A percentile compares a stretch with the other conserved stretches of the same genome.
phyloP scores from a whole-genome alignment of 2,888 invertebrate species.

The Calliphora vomitoria region DNA sequence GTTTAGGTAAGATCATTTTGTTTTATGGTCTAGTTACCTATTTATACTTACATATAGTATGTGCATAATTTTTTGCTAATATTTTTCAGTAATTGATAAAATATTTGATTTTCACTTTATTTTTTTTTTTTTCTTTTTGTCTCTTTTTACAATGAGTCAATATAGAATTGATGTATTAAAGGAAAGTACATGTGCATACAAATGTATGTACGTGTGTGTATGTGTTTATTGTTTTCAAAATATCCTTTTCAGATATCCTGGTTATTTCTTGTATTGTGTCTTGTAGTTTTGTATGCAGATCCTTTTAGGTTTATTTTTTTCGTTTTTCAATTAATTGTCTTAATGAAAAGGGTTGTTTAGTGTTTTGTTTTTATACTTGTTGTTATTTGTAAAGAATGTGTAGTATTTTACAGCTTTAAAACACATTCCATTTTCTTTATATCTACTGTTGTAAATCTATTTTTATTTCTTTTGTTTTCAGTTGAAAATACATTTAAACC shows the following conservation, averaged over 20 bases:
- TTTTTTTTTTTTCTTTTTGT: background rate
- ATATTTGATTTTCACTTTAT: background rate
- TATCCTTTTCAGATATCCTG: background rate
- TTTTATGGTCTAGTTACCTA: background rate
- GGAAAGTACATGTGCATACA: background rate
- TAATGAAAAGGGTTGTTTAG: slow-evolving; percentile 36
- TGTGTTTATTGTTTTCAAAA: background rate
- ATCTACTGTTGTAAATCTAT: background rate
- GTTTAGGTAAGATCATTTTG: background rate
- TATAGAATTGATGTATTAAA: too few species aligned
- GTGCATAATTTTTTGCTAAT: background rate
- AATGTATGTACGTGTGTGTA: background rate
- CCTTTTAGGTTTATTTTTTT: slow-evolving; percentile 18
- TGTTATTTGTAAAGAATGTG: slow-evolving; percentile 24
- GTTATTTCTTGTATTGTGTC: background rate
- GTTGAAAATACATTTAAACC: background rate
- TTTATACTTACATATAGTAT: background rate
- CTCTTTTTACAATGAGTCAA: background rate
- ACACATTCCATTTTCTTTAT: background rate
- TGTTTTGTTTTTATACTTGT: background rate
- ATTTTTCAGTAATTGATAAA: slow-evolving; percentile 17
- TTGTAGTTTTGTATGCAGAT: background rate
- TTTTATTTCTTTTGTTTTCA: background rate
- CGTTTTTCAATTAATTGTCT: slow-evolving; percentile 35
- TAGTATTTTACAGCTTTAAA: slow-evolving; percentile 11